phyloP scores from a whole-genome alignment of 2,797 vertebrate species.

The Tangara arthus region DNA sequence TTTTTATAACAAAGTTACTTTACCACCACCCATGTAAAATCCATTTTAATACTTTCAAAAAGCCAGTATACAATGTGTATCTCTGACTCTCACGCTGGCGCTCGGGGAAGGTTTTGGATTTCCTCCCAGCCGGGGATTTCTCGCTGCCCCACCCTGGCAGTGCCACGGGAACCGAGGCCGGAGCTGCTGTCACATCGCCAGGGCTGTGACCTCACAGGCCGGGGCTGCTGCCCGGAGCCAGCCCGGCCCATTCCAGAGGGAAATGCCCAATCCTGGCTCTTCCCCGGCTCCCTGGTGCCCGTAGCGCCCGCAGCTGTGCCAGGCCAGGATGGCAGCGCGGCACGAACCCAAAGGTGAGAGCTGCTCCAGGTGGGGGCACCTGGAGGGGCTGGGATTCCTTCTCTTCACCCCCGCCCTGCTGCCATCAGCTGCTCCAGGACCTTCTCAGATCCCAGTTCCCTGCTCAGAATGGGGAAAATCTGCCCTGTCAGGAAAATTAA shows the following conservation, averaged over 20 bases:
- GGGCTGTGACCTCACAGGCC: neutral
- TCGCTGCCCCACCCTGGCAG: neutral
- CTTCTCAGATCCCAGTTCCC: neutral
- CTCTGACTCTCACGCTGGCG: accelerated
- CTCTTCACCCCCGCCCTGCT: accelerated
- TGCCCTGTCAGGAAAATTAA: no score
- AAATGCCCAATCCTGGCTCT: neutral
- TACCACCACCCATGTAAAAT: no score
- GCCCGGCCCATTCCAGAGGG: accelerated
- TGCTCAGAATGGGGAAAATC: no score
- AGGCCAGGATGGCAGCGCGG: neutral
- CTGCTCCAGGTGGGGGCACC: accelerated
- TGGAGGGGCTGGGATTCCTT: accelerated
- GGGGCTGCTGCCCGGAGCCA: no score
- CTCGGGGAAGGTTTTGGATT: neutral
- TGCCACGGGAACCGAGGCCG: neutral
- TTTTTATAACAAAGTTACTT: no score
- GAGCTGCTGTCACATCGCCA: neutral
- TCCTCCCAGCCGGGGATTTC: neutral
- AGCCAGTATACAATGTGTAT: no score
- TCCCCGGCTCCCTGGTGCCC: neutral
- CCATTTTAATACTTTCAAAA: no score
- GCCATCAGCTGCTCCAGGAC: accelerated
- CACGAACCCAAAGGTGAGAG: neutral
- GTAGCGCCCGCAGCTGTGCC: no score